Conservation (phyloP, 2,797 vertebrate species). For the Poecile montanus region DNA sequence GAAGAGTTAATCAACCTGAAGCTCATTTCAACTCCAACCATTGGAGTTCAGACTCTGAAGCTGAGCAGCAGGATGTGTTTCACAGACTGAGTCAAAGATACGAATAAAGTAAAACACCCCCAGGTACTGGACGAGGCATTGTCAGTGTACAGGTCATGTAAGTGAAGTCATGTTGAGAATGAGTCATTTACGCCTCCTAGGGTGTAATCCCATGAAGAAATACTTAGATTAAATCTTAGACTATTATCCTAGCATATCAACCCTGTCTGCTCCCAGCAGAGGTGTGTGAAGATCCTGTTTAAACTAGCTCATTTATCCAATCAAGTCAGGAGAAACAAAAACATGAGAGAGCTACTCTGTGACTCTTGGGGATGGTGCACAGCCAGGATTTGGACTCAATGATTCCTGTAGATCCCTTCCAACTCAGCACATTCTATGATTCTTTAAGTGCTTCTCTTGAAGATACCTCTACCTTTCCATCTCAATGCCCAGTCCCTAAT, state of each 20-base stretch:
- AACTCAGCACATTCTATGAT: neutral
- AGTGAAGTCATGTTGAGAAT: neutral
- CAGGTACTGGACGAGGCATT: rapidly evolving
- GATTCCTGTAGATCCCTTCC: neutral
- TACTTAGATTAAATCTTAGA: slow-evolving; percentile 14
- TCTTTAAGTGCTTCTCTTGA: neutral
- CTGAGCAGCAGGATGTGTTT: neutral
- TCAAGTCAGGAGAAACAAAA: slow-evolving; percentile 25
- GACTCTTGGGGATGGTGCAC: neutral
- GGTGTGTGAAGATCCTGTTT: slow-evolving; percentile 25
- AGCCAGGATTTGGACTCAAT: neutral
- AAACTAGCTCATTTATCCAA: slow-evolving; percentile 49
- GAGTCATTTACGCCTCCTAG: neutral
- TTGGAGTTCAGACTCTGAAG: neutral
- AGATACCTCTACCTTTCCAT: neutral
- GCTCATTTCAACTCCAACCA: neutral
- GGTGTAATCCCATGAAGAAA: slow-evolving; percentile 25
- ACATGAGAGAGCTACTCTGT: neutral
- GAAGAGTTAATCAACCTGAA: neutral
- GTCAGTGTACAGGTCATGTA: neutral
- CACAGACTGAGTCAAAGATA: neutral
- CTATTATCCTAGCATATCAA: slow-evolving; percentile 17
- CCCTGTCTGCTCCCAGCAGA: neutral
- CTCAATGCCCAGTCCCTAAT: neutral
- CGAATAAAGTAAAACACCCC: neutral